Conservation (phyloP, 1,140 invertebrate genomes). For the Cryptotermes secundus region DNA sequence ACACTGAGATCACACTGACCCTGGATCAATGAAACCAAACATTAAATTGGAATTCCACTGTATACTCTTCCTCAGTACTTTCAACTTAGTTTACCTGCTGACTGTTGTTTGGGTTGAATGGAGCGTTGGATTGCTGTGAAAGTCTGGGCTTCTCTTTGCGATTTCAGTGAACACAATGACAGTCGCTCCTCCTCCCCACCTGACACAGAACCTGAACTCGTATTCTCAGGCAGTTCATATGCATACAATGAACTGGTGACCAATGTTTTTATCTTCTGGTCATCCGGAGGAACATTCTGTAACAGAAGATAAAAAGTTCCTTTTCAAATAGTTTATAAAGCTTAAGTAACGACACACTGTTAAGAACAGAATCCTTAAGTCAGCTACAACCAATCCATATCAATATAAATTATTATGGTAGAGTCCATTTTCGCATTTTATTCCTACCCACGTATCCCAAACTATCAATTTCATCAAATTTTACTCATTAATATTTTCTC, state of each 20-base stretch:
- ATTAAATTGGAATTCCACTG: no score
- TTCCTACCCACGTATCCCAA: no score
- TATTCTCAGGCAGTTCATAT: constrained; percentile 52
- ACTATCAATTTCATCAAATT: no score
- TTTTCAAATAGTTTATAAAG: background rate
- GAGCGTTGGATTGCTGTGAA: constrained; percentile 51
- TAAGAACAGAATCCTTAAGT: background rate
- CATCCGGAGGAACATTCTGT: constrained; percentile 52
- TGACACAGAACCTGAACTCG: constrained; percentile 33
- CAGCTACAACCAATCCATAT: no score
- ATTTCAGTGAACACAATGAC: constrained; percentile 39
- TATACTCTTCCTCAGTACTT: background rate
- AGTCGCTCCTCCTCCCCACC: constrained; percentile 41
- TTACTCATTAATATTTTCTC: no score
- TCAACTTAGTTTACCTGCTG: background rate
- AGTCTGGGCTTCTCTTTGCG: constrained; percentile 44
- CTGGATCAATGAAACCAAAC: no score
- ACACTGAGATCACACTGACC: no score
- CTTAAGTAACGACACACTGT: no score
- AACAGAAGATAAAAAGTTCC: constrained; percentile 31
- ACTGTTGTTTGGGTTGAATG: constrained; percentile 38
- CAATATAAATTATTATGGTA: no score
- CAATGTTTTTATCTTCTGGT: constrained; percentile 53
- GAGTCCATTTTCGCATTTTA: no score
- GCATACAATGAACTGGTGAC: constrained; percentile 53